Conservation (phyloP, 2,113 vertebrate species). For the Cyanocitta stelleri region DNA sequence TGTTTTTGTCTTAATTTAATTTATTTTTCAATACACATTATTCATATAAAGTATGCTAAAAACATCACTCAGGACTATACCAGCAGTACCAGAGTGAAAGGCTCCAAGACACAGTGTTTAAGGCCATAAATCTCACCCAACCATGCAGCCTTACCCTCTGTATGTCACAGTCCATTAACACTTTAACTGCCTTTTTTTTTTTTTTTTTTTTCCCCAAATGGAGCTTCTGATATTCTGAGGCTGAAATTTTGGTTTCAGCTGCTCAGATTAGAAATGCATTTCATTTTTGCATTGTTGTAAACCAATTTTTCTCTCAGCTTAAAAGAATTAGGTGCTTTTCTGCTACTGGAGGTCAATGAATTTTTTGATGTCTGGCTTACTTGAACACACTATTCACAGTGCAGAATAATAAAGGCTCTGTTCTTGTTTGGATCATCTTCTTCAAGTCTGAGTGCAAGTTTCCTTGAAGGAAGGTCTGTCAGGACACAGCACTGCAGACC, state of each 20-base stretch:
- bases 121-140: neutral
- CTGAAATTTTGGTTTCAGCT: neutral
- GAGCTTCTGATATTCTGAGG: neutral
- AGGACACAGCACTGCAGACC: neutral
- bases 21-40: neutral
- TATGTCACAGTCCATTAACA: neutral
- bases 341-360: neutral
- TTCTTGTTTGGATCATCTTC: neutral
- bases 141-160: neutral
- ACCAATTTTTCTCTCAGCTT: neutral
- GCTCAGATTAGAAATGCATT: neutral
- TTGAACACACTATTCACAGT: neutral
- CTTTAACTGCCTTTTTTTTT: neutral
- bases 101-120: neutral
- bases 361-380: neutral
- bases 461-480: neutral
- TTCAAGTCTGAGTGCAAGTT: neutral
- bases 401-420: neutral
- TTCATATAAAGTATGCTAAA: neutral
- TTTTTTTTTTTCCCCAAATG: neutral
- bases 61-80: neutral
- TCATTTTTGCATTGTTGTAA: neutral
- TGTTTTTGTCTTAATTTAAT: neutral
- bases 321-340: neutral
- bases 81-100: neutral